Evolutionary conservation across 2,797 vertebrate species (phyloP).

Genomic region (Darevskia nairensis): DNA sequence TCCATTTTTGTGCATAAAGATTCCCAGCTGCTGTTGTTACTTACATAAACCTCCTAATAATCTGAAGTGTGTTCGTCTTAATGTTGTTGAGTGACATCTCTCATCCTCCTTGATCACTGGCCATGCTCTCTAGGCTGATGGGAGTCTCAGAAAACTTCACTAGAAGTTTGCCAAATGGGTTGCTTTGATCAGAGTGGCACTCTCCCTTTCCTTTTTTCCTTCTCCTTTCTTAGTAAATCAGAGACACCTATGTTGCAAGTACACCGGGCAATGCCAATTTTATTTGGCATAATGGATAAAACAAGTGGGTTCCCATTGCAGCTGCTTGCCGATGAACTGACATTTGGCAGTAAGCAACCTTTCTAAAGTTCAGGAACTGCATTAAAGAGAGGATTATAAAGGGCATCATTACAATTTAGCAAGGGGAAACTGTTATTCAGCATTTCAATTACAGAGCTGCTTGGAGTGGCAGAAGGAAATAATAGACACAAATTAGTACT

Average conservation of each 20-base stretch:
- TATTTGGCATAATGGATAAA: constrained; percentile 61
- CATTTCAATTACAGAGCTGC: constrained; percentile 74
- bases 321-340: constrained; percentile 66
- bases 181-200: background rate
- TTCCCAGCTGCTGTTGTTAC: too few species aligned
- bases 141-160: too few species aligned
- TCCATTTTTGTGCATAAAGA: too few species aligned
- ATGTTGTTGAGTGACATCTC: too few species aligned
- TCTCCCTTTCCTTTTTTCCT: background rate
- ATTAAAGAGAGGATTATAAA: constrained; percentile 80
- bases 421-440: constrained; percentile 74
- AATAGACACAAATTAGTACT: constrained; percentile 73
- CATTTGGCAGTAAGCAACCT: constrained; percentile 77
- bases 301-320: constrained; percentile 65
- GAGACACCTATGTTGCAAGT: constrained; percentile 39
- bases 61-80: too few species aligned
- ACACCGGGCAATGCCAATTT: constrained; percentile 43
- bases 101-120: too few species aligned
- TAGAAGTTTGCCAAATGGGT: background rate
- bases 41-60: too few species aligned
- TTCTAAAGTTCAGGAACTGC: constrained; percentile 79
- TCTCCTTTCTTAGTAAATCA: constrained; percentile 3
- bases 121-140: too few species aligned
- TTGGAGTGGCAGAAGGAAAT: constrained; percentile 71
- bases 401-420: constrained; percentile 76